Percentiles rank a stretch among this genome's conserved stretches.
Evolutionary conservation across 1,140 invertebrate genomes (phyloP).

Genomic region (Magallana gigas): DNA sequence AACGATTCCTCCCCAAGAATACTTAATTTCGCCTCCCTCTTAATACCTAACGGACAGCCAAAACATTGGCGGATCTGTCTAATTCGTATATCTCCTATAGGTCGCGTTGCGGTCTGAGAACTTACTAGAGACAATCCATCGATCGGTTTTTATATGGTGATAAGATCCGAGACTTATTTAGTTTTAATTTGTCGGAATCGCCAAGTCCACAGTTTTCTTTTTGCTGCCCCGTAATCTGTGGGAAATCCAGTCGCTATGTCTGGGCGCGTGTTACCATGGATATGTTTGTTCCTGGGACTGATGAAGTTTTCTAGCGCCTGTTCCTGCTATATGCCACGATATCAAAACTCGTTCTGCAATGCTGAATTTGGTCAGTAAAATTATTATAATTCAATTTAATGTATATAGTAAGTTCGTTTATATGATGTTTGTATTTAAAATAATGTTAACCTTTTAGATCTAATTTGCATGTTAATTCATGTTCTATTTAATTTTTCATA

Average conservation of each 20-base stretch:
- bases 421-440: no score
- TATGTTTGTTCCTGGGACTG: background rate
- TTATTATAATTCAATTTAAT: background rate
- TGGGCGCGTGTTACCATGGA: background rate
- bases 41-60: background rate
- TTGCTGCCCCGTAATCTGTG: no score
- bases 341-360: slow-evolving; percentile 36
- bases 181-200: no score
- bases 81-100: background rate
- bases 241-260: background rate
- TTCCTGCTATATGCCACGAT: background rate
- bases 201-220: no score
- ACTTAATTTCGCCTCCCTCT: background rate
- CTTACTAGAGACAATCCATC: background rate
- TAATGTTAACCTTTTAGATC: no score
- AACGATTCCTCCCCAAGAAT: no score
- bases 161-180: no score
- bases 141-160: background rate
- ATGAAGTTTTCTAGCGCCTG: background rate
- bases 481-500: no score
- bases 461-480: no score
- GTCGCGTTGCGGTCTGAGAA: background rate
- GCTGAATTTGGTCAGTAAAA: slow-evolving; percentile 12
- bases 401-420: no score
- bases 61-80: background rate